A percentile compares a stretch with the other conserved stretches of the same genome.
phyloP scores from a whole-genome alignment of 2,888 invertebrate genomes.

The Tipula vernalis region DNA sequence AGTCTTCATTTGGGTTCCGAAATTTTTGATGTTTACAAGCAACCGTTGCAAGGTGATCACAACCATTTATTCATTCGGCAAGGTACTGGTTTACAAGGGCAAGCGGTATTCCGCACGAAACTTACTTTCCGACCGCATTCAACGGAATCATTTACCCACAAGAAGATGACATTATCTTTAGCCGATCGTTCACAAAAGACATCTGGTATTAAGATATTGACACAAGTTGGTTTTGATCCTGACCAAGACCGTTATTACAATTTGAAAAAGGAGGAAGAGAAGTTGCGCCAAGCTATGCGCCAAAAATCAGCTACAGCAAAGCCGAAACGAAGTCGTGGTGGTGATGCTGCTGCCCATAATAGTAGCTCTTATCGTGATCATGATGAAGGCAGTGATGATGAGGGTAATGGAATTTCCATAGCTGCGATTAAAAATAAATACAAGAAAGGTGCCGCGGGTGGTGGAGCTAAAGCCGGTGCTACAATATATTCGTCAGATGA shows the following conservation, averaged over 20 bases:
- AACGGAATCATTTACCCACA: constrained; percentile 96
- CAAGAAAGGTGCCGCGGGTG: constrained; percentile 45
- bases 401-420: constrained; percentile 72
- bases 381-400: constrained; percentile 86
- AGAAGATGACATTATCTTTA: constrained; percentile 96
- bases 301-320: constrained; percentile 39
- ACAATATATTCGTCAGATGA: constrained; percentile 77
- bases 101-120: constrained; percentile 93
- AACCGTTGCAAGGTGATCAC: constrained; percentile 88
- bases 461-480: constrained; percentile 33
- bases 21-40: constrained; percentile 95
- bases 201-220: constrained; percentile 88
- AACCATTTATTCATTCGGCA: constrained; percentile 96
- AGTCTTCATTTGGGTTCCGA: constrained; percentile 93
- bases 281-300: constrained; percentile 77
- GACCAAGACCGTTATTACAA: constrained; percentile 84
- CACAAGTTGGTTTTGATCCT: constrained; percentile 68
- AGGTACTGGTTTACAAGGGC: constrained; percentile 95
- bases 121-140: constrained; percentile 96
- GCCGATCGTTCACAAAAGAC: constrained; percentile 92
- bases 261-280: constrained; percentile 97
- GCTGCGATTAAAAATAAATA: constrained; percentile 92
- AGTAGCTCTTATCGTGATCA: constrained; percentile 41
- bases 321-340: constrained; percentile 37
- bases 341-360: constrained; percentile 30